phyloP scores from a whole-genome alignment of 2,888 invertebrate species.

The Hypselothyrea guttata region DNA sequence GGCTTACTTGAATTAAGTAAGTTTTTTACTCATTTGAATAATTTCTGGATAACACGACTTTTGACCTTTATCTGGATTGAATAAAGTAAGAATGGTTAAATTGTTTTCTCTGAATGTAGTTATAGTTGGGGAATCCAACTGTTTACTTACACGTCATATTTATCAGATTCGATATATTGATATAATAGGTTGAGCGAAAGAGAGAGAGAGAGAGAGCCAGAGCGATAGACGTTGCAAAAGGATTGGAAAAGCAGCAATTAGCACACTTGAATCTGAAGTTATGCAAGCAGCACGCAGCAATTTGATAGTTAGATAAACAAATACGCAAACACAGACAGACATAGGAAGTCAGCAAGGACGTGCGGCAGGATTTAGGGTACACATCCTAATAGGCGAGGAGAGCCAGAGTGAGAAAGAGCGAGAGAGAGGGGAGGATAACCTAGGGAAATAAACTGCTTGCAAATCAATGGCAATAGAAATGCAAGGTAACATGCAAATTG shows the following conservation, averaged over 20 bases:
- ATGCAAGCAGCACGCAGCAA: slow-evolving; percentile 69
- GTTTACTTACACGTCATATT: no score
- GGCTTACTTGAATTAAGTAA: no score
- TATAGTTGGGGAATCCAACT: no score
- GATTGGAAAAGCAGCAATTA: slow-evolving; percentile 58
- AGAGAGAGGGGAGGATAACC: neutral
- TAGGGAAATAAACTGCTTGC: slow-evolving; percentile 14
- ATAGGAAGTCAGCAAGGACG: slow-evolving; percentile 65
- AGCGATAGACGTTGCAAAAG: neutral
- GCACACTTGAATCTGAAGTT: slow-evolving; percentile 59
- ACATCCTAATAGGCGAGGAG: slow-evolving; percentile 39
- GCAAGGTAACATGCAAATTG: slow-evolving; percentile 75
- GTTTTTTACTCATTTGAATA: no score
- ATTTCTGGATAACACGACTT: no score
- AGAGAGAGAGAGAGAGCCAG: neutral
- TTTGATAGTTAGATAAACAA: slow-evolving; percentile 78
- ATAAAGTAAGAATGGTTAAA: no score
- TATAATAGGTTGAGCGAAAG: neutral
- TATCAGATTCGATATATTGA: no score
- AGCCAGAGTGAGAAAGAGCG: neutral
- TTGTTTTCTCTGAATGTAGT: no score
- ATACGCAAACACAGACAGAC: slow-evolving; percentile 49
- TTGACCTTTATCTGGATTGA: no score
- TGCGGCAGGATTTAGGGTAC: slow-evolving; percentile 62
- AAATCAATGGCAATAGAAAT: slow-evolving; percentile 70